phyloP scores from a whole-genome alignment of 1,140 invertebrate species.

The Halictus rubicundus region DNA sequence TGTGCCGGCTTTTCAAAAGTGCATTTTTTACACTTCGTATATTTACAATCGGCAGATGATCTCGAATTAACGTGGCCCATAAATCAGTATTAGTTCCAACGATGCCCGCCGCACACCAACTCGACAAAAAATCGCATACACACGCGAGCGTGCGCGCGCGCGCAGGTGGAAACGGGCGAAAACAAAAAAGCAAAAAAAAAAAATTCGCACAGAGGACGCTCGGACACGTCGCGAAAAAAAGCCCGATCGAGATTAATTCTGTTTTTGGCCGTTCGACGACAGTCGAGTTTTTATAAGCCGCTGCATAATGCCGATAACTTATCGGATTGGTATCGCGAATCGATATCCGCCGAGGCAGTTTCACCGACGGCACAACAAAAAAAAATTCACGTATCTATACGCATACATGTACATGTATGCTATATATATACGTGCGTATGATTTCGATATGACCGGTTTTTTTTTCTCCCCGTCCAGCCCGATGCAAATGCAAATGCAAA shows the following conservation, averaged over 20 bases:
- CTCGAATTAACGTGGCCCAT: conserved; percentile 60
- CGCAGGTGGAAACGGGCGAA: too few species aligned
- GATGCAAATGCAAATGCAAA: too few species aligned
- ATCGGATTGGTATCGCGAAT: conserved; percentile 53
- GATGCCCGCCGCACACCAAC: background rate
- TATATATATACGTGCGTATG: background rate
- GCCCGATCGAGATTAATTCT: conserved; percentile 59
- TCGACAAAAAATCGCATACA: conserved; percentile 10
- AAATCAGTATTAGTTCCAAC: conserved; percentile 60
- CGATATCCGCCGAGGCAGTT: conserved; percentile 33
- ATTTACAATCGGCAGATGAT: conserved; percentile 53
- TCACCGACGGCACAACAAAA: background rate
- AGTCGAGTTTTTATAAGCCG: conserved; percentile 63
- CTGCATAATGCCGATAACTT: conserved; percentile 65
- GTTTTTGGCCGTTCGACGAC: conserved; percentile 55
- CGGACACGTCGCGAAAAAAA: conserved; percentile 27
- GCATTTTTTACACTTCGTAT: conserved; percentile 49
- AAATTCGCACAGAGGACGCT: background rate
- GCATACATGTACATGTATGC: background rate
- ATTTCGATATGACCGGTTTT: too few species aligned
- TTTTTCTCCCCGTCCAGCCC: too few species aligned
- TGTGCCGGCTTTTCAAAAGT: conserved; percentile 51
- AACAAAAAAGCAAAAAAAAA: conserved; percentile 8
- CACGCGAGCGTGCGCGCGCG: too few species aligned
- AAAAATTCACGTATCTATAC: background rate